Evolutionary conservation across 2,113 vertebrate genomes (phyloP).

Genomic region (Pantherophis guttatus): DNA sequence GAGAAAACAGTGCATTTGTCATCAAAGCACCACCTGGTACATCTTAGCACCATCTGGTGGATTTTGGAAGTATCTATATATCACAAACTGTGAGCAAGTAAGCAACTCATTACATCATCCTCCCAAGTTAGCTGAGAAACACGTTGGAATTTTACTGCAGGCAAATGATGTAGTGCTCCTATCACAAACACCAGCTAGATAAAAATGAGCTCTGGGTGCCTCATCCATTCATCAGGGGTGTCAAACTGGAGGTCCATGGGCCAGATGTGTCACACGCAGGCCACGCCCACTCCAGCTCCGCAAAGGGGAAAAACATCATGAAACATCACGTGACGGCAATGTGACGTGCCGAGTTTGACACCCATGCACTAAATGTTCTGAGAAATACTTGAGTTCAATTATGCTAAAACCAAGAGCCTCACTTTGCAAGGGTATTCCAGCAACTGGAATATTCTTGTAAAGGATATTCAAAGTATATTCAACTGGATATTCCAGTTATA

Average conservation of each 20-base stretch:
- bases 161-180: neutral
- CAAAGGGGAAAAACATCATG: no score
- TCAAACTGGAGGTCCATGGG: no score
- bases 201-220: neutral
- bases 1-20: neutral
- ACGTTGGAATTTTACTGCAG: neutral
- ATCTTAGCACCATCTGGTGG: constrained; percentile 12
- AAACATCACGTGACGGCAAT: accelerated
- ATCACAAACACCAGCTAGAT: neutral
- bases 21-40: neutral
- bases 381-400: neutral
- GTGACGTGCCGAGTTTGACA: no score
- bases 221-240: neutral
- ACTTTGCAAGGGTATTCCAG: neutral
- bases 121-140: neutral
- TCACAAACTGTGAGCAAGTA: neutral
- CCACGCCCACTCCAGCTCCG: no score
- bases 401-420: neutral
- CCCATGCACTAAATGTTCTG: neutral
- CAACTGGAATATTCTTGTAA: neutral
- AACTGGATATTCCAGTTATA: neutral
- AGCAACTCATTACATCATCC: neutral
- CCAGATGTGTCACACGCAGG: no score
- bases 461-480: neutral
- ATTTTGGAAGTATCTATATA: neutral